Conservation (phyloP, 2,113 vertebrate genomes). For the Heterotis niloticus region DNA sequence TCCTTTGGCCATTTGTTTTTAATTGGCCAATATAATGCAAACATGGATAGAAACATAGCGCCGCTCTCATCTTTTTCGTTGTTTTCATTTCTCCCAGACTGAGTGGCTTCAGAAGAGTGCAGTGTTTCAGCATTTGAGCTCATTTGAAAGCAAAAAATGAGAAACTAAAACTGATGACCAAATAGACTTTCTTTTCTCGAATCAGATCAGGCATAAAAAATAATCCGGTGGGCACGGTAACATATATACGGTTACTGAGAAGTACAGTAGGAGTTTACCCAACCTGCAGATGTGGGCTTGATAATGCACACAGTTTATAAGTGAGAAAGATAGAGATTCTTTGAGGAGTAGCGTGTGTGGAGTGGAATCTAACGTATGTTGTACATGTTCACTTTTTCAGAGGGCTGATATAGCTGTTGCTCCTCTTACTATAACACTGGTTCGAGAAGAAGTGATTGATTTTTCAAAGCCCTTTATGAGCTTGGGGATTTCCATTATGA, state of each 20-base stretch:
- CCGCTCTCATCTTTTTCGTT: neutral
- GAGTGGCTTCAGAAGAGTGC: slow-evolving; percentile 18
- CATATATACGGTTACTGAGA: neutral
- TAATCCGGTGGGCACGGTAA: neutral
- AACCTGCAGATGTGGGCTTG: too few species aligned
- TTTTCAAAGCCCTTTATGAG: slow-evolving; percentile 99
- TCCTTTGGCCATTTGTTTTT: too few species aligned
- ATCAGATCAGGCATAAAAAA: neutral
- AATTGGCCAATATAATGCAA: too few species aligned
- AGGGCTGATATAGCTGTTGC: slow-evolving; percentile 98
- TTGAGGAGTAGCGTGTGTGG: slow-evolving; percentile 43
- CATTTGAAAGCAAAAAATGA: neutral
- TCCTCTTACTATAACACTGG: slow-evolving; percentile 94
- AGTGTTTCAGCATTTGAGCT: neutral
- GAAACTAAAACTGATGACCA: neutral
- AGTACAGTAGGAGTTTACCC: neutral
- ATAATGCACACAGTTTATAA: neutral
- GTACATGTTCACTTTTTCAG: slow-evolving; percentile 74
- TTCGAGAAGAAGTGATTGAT: slow-evolving; percentile 97
- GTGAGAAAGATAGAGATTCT: neutral
- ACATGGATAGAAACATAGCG: too few species aligned
- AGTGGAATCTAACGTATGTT: slow-evolving; percentile 37
- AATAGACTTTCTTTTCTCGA: neutral
- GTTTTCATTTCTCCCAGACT: neutral
- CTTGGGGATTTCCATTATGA: slow-evolving; percentile 98